Evolutionary conservation across 2,113 vertebrate species (phyloP).

Genomic region (Rhynchomys soricoides): DNA sequence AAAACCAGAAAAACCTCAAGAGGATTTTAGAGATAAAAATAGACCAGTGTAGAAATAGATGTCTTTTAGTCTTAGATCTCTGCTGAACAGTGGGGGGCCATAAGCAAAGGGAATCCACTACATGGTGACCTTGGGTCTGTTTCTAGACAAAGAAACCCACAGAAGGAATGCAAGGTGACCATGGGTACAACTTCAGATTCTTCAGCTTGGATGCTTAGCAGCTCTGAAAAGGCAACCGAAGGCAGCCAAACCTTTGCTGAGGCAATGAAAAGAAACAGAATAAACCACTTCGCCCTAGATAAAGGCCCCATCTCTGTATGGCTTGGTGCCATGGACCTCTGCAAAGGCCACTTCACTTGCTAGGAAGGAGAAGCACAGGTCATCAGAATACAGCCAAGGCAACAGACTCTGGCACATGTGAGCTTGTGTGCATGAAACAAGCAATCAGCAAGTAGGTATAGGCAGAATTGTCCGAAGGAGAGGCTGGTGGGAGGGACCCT

Average conservation of each 20-base stretch:
- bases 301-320: neutral
- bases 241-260: slow-evolving; percentile 34
- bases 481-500: neutral
- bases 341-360: neutral
- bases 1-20: too few relatives aligned
- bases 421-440: slow-evolving; percentile 33
- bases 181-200: slow-evolving; percentile 45
- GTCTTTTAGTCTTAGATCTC: neutral
- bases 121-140: neutral
- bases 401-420: neutral
- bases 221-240: slow-evolving; percentile 41
- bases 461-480: neutral
- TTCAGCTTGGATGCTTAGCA: slow-evolving; percentile 51
- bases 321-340: neutral
- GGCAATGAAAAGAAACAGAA: slow-evolving; percentile 60
- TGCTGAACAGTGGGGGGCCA: neutral
- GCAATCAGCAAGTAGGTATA: neutral
- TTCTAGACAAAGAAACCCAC: slow-evolving; percentile 24
- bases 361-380: neutral
- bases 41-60: too few relatives aligned
- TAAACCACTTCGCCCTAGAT: slow-evolving; percentile 24
- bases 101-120: neutral
- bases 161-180: slow-evolving; percentile 25
- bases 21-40: too few relatives aligned
- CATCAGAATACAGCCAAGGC: neutral